Evolutionary conservation across 2,888 invertebrate species (phyloP).

Genomic region (Rhagonycha fulva): DNA sequence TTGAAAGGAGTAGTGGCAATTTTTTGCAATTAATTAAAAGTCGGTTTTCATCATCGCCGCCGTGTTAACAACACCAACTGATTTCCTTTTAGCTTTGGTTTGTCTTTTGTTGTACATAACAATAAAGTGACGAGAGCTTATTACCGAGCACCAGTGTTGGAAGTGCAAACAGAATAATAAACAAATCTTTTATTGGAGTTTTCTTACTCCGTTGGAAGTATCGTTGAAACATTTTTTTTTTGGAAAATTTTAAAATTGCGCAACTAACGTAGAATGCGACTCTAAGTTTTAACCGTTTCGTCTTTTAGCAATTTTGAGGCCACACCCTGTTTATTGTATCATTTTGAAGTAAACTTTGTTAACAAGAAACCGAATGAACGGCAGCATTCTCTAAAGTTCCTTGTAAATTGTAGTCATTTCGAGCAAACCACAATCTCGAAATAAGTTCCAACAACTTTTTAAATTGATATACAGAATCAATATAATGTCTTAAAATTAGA

Average conservation of each 20-base stretch:
- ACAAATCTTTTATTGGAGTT: not conserved
- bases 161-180: not conserved
- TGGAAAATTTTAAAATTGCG: not conserved
- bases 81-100: not conserved
- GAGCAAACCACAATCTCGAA: not conserved
- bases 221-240: not conserved
- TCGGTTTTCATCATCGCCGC: not conserved
- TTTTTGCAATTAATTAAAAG: not conserved
- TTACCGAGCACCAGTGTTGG: not conserved
- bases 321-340: slow-evolving; percentile 8
- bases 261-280: not conserved
- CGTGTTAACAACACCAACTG: not conserved
- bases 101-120: not conserved
- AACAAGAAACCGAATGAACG: slow-evolving; percentile 6
- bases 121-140: not conserved
- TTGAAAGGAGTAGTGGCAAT: not conserved
- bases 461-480: not conserved
- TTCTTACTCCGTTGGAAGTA: not conserved
- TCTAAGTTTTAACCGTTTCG: not conserved
- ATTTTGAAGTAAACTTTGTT: slow-evolving; percentile 5
- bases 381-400: not conserved
- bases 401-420: slow-evolving; percentile 3
- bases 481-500: not conserved
- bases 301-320: not conserved
- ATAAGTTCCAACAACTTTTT: not conserved